These are phyloP conservation scores for Heterodera carotae DNA, from an alignment of 1,140 invertebrate genomes.

Conservation along the genomic window DNA sequence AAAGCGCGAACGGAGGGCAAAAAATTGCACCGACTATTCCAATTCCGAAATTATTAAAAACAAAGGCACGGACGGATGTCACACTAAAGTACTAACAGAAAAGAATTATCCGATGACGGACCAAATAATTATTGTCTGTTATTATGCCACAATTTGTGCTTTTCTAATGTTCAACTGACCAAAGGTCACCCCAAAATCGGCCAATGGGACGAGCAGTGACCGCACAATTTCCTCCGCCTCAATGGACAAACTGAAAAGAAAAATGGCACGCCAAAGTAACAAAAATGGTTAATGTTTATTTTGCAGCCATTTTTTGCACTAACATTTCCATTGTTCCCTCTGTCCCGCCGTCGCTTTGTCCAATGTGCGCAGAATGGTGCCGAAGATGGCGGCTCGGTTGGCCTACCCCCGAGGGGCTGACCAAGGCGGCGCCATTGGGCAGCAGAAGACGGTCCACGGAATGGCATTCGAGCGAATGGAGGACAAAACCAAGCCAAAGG, in stretches of 20 bases:
- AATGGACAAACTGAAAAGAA: slow-evolving; percentile 25
- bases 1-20: too few relatives aligned
- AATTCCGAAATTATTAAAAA: too few relatives aligned
- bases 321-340: slow-evolving; percentile 42
- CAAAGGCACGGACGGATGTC: too few relatives aligned
- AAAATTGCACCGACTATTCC: too few relatives aligned
- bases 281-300: background rate
- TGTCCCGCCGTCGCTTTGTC: slow-evolving; percentile 15
- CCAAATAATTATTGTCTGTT: too few relatives aligned
- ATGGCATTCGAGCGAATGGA: slow-evolving; percentile 56
- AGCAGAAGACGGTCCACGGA: slow-evolving; percentile 47
- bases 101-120: too few relatives aligned
- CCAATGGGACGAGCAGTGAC: slow-evolving; percentile 38
- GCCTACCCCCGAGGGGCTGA: background rate
- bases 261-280: background rate
- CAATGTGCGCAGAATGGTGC: background rate
- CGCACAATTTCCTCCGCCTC: slow-evolving; percentile 50
- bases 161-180: too few relatives aligned
- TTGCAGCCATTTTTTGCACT: background rate
- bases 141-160: too few relatives aligned
- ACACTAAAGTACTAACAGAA: too few relatives aligned
- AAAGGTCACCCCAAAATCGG: slow-evolving; percentile 39
- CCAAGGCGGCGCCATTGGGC: slow-evolving; percentile 50
- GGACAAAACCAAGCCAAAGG: slow-evolving; percentile 58
- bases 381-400: slow-evolving; percentile 19